phyloP scores from a whole-genome alignment of 2,113 vertebrate species.

The Pluvialis apricaria region DNA sequence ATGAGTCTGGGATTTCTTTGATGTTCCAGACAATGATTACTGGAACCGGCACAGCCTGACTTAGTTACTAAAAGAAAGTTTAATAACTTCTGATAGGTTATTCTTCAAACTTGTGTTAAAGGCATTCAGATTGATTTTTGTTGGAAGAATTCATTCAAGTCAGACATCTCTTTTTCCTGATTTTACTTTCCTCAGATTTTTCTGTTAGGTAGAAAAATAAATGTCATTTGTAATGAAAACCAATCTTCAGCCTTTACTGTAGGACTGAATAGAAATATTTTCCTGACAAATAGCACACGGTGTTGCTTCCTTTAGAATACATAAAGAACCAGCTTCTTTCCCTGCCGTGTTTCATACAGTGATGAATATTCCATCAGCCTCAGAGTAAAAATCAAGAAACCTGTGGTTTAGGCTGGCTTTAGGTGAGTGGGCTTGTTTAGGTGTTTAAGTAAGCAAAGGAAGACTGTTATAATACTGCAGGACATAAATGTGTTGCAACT shows the following conservation, averaged over 20 bases:
- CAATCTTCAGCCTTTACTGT: background rate
- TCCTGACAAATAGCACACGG: background rate
- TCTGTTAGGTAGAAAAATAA: background rate
- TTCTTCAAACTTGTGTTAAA: background rate
- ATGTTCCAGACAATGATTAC: background rate
- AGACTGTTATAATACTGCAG: background rate
- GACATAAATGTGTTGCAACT: background rate
- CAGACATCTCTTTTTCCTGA: background rate
- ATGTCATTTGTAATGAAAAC: background rate
- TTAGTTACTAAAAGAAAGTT: background rate
- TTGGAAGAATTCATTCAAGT: background rate
- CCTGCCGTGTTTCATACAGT: background rate
- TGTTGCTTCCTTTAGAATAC: background rate
- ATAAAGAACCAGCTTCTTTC: background rate
- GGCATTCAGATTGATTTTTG: background rate
- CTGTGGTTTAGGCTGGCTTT: background rate
- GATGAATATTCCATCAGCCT: background rate
- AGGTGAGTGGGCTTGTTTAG: background rate
- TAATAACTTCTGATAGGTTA: background rate
- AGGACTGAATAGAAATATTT: background rate
- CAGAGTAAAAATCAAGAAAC: background rate
- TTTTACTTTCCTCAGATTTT: background rate
- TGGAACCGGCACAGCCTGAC: background rate
- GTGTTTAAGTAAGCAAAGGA: background rate
- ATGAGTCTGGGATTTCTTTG: background rate